Base-by-base conservation (phyloP, 2,113 vertebrate genomes). In the Nanorana parkeri region DNA sequence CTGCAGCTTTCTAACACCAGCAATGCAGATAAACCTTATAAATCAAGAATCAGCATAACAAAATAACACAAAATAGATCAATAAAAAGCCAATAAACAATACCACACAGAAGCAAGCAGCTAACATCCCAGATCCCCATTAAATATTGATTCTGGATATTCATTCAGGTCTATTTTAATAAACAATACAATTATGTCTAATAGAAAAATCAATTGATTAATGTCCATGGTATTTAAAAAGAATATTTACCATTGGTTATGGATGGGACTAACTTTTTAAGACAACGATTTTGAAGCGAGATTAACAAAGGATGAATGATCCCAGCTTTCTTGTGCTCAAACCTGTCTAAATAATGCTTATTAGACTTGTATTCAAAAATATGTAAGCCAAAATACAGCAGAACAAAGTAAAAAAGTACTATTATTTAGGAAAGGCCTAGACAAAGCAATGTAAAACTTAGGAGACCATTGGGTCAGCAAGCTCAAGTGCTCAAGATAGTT, bases 131-230 rank as follows among this genome's bases (percentile, higher is more conserved):
- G 24, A 67, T 32, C 51, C 81, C 7, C 15, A 71, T 65, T 21
- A 69, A 0, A 51, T 78, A 86, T 54, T 77, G 80, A 87, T 51
- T 78, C 28, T 4, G 68, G 21, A 82, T 72, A 84, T 11, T 29
- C 51, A 13, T 60, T 85, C 61, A 84, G 66, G 84, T 71, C 64
- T 66, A 84, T 60, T 80, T 85, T 83, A 79, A 83, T 29, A 85
- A 21, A 84, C 84, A 78, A 65, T 56, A 78, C 20, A 83, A 84
- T 68, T 4, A 41, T 83, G 82, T 72, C 15, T 78, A 87, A 78
- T 19, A 52, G 24, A 86, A 85, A 47, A 88, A 77, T 61, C 1
- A 83, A 83, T 86, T 86, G 0, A 68, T 81, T 88, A 85, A 86
- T 60, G 85, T 36, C 51, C 13, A 65, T 6, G 10, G 51, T 81